Conservation (phyloP, 2,888 invertebrate species). For the Acleris emargana region DNA sequence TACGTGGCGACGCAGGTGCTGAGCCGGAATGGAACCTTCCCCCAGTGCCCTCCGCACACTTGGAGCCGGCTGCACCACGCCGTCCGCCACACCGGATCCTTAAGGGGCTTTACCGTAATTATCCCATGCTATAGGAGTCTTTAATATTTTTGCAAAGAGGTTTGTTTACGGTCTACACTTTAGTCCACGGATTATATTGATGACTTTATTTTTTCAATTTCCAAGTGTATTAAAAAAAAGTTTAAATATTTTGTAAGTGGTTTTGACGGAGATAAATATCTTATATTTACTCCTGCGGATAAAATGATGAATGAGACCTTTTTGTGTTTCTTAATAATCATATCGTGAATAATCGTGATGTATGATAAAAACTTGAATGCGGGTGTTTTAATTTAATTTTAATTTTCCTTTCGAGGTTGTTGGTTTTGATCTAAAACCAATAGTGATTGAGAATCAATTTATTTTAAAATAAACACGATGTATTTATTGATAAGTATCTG, state of each 20-base stretch:
- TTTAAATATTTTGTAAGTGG: background rate
- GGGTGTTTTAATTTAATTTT: too few species aligned
- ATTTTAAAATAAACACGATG: background rate
- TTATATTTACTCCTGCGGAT: background rate
- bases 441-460: too few species aligned
- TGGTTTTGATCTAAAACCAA: too few species aligned
- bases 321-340: background rate
- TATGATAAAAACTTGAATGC: too few species aligned
- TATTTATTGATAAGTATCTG: conserved; percentile 22
- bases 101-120: conserved; percentile 74
- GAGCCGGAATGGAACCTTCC: conserved; percentile 79
- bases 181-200: background rate
- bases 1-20: conserved; percentile 79
- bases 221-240: background rate
- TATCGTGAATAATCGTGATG: too few species aligned
- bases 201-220: background rate
- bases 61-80: conserved; percentile 78
- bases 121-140: conserved; percentile 36
- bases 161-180: conserved; percentile 13
- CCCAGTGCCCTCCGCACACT: conserved; percentile 79
- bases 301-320: background rate
- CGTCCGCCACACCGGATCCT: conserved; percentile 68
- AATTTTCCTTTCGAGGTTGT: too few species aligned
- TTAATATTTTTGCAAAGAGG: conserved; percentile 14
- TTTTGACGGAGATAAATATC: background rate